Conservation (phyloP, 2,888 invertebrate genomes). For the Caenorhabditis wallacei region DNA sequence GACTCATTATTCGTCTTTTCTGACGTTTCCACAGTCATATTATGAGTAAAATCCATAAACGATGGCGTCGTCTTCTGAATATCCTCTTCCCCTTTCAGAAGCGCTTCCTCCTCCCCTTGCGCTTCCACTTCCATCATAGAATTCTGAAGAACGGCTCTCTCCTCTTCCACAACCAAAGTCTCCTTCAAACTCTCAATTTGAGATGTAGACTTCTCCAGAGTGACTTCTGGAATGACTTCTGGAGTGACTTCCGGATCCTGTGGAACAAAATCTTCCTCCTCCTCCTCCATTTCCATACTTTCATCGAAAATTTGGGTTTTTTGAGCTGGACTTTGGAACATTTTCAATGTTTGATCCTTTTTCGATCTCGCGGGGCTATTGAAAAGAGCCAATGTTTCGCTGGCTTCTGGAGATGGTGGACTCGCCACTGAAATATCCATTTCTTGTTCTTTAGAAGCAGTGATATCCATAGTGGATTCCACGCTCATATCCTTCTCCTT, state of each 20-base stretch:
- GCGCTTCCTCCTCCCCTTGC: too few relatives aligned
- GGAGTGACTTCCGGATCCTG: neutral
- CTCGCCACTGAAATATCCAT: neutral
- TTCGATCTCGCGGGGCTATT: too few relatives aligned
- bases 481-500: neutral
- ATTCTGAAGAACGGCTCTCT: neutral
- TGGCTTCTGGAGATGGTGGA: neutral
- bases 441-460: neutral
- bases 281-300: neutral
- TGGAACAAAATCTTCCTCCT: neutral
- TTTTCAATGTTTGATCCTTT: neutral
- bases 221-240: neutral
- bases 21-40: too few relatives aligned
- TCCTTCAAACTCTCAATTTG: neutral
- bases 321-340: conserved; percentile 6
- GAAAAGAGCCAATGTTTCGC: neutral
- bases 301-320: neutral
- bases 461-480: neutral
- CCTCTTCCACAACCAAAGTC: neutral
- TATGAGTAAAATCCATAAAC: too few relatives aligned
- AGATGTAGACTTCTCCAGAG: neutral
- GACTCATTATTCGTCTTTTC: neutral
- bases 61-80: too few relatives aligned
- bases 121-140: neutral
- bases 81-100: too few relatives aligned